A percentile compares a stretch with the other conserved stretches of the same genome.
These are phyloP conservation scores for Dusona sp. DNA, from an alignment of 2,888 invertebrate genomes.

Conservation along the genomic window DNA sequence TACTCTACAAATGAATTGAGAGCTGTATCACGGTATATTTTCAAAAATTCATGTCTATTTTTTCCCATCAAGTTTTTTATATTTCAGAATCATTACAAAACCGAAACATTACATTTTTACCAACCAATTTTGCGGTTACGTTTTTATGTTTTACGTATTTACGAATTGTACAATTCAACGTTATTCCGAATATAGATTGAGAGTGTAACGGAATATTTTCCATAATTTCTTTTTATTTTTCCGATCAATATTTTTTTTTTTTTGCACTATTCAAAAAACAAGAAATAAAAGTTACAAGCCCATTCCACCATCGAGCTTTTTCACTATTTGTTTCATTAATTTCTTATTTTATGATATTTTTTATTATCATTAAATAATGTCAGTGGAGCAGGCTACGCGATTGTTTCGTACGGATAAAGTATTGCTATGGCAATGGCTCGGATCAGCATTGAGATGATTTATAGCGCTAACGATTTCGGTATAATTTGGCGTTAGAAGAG, in stretches of 20 bases:
- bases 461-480: constrained; percentile 47
- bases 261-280: background rate
- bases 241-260: background rate
- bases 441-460: constrained; percentile 29
- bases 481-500: constrained; percentile 44
- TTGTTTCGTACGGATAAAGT: background rate
- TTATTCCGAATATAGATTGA: background rate
- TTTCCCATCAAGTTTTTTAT: background rate
- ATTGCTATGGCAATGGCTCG: constrained; percentile 23
- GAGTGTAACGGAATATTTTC: background rate
- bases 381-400: background rate
- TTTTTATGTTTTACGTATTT: background rate
- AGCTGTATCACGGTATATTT: background rate
- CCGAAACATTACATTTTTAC: background rate
- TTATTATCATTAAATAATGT: background rate
- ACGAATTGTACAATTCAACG: background rate
- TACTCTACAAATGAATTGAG: background rate
- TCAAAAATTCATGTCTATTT: background rate
- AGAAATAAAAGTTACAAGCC: background rate
- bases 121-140: background rate
- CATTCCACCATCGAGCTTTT: background rate
- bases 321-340: background rate
- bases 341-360: background rate
- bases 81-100: background rate
- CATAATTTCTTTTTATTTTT: background rate